Conservation (phyloP, 2,797 vertebrate genomes). For the Tauraco hartlaubi region DNA sequence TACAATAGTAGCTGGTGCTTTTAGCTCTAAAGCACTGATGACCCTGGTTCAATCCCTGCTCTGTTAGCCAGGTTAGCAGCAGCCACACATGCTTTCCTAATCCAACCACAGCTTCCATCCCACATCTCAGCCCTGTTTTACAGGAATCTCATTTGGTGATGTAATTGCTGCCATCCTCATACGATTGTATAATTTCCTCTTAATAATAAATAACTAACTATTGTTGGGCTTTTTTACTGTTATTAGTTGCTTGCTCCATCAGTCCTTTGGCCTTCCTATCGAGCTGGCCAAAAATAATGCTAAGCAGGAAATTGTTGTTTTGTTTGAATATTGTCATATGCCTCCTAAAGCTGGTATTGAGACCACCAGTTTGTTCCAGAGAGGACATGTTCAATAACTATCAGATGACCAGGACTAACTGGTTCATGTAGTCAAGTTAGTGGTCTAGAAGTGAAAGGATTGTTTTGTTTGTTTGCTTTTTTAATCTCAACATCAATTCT, state of each 20-base stretch:
- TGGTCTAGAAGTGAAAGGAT: slow-evolving; percentile 29
- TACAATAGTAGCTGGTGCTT: background rate
- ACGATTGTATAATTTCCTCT: slow-evolving; percentile 1
- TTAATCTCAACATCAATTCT: background rate
- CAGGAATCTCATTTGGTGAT: background rate
- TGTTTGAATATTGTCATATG: background rate
- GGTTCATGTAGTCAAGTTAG: background rate
- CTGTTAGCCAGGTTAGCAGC: background rate
- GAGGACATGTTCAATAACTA: background rate
- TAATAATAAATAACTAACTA: background rate
- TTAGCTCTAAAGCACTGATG: background rate
- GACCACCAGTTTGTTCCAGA: background rate
- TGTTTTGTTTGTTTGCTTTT: slow-evolving; percentile 21
- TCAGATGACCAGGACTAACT: slow-evolving; percentile 36
- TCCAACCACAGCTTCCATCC: background rate
- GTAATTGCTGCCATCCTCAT: background rate
- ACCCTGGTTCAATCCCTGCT: background rate
- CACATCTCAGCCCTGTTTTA: background rate
- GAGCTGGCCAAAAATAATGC: background rate
- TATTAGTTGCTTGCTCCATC: background rate
- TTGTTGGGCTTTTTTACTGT: background rate
- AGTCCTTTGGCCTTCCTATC: background rate
- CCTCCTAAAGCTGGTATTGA: background rate
- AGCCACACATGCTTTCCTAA: slow-evolving; percentile 5
- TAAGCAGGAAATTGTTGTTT: background rate